Evolutionary conservation across 2,888 invertebrate genomes (phyloP).

Genomic region (Smittia aterrima): DNA sequence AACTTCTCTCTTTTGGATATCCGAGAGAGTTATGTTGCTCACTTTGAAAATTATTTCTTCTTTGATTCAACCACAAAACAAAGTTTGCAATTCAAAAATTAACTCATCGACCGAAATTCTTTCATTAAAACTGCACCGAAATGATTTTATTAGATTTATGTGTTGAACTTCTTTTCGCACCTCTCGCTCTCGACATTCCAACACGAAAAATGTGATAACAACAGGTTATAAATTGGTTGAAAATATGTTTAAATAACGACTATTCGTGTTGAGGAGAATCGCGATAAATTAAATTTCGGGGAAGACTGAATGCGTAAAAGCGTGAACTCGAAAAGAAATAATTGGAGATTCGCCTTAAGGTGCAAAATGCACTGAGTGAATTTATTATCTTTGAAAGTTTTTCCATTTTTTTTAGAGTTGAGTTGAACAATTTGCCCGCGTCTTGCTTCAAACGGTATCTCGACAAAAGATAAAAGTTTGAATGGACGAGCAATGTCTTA

Average conservation of each 20-base stretch:
- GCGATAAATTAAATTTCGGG: slow-evolving; percentile 6
- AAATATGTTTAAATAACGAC: slow-evolving; percentile 16
- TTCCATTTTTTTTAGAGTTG: too few relatives aligned
- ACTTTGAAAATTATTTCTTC: too few relatives aligned
- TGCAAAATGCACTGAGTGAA: neutral
- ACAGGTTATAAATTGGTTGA: neutral
- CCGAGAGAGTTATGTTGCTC: too few relatives aligned
- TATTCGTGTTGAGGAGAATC: neutral
- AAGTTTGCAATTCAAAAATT: neutral
- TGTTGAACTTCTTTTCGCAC: neutral
- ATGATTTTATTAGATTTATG: neutral
- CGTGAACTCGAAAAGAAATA: neutral
- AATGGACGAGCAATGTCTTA: too few relatives aligned
- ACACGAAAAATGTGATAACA: neutral
- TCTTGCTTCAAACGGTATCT: too few relatives aligned
- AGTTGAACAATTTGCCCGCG: too few relatives aligned
- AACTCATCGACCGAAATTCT: neutral
- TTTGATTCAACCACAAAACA: too few relatives aligned
- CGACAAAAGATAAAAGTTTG: too few relatives aligned
- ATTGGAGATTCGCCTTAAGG: neutral
- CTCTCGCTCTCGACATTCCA: neutral
- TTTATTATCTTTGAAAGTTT: neutral
- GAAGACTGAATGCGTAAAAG: neutral
- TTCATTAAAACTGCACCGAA: too few relatives aligned
- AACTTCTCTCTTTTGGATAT: too few relatives aligned